These are phyloP conservation scores for Ligdia adustata DNA, from an alignment of 2,888 invertebrate genomes.

Conservation along the genomic window DNA sequence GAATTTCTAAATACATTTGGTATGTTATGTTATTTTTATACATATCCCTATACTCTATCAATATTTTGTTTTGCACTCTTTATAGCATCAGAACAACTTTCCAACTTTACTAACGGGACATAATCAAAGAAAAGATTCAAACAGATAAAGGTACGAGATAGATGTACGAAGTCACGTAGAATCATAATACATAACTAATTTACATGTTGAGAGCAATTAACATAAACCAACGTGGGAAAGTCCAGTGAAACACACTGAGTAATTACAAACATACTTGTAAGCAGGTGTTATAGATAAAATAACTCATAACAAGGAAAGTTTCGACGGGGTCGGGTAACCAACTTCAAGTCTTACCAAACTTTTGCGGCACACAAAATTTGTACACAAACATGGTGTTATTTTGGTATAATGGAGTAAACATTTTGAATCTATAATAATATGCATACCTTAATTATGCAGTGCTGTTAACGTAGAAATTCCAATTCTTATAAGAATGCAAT, in stretches of 20 bases:
- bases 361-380: not conserved
- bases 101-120: constrained; percentile 8
- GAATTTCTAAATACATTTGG: too few species aligned
- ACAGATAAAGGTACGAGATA: too few species aligned
- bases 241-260: constrained; percentile 8
- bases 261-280: constrained; percentile 16
- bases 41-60: too few species aligned
- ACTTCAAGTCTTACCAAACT: not conserved
- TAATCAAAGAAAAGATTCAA: too few species aligned
- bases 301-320: constrained; percentile 22
- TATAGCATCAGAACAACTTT: too few species aligned
- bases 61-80: too few species aligned
- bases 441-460: too few species aligned
- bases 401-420: too few species aligned
- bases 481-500: too few species aligned
- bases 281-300: constrained; percentile 15
- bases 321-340: constrained; percentile 6
- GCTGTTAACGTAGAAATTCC: too few species aligned
- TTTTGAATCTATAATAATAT: too few species aligned
- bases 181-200: constrained; percentile 8
- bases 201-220: constrained; percentile 10
- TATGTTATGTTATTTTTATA: too few species aligned
- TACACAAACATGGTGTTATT: not conserved
- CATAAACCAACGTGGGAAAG: constrained; percentile 18
- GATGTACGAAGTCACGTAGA: constrained; percentile 2